Conservation (phyloP, 1,140 invertebrate species). For the Oppia nitens region DNA sequence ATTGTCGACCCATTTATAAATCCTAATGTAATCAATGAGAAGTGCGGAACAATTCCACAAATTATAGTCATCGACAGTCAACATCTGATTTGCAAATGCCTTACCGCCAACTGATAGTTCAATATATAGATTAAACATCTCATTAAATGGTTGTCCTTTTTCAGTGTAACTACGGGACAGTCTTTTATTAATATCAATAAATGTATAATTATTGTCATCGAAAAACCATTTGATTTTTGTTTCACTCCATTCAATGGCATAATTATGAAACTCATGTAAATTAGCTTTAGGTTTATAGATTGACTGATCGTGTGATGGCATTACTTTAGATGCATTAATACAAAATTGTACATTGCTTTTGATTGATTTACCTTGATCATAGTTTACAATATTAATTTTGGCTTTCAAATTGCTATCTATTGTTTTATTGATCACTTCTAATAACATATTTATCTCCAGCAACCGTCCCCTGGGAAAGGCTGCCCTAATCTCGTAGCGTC, state of each 20-base stretch:
- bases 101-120: background rate
- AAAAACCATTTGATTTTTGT: background rate
- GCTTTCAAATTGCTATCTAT: background rate
- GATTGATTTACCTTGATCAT: background rate
- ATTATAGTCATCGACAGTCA: background rate
- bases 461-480: background rate
- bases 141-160: background rate
- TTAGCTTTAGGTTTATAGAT: background rate
- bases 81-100: background rate
- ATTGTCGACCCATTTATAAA: background rate
- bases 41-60: background rate
- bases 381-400: background rate
- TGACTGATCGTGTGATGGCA: background rate
- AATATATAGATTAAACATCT: background rate
- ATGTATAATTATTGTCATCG: background rate
- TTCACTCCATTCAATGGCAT: background rate
- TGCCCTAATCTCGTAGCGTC: background rate
- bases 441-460: background rate
- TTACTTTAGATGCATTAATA: background rate
- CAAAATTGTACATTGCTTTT: background rate
- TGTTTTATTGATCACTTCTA: background rate
- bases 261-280: background rate
- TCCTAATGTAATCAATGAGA: background rate
- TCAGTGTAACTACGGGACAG: background rate
- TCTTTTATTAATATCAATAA: background rate